Evolutionary conservation across 2,797 vertebrate species (phyloP).

Genomic region (Enteromius trimaculatus): DNA sequence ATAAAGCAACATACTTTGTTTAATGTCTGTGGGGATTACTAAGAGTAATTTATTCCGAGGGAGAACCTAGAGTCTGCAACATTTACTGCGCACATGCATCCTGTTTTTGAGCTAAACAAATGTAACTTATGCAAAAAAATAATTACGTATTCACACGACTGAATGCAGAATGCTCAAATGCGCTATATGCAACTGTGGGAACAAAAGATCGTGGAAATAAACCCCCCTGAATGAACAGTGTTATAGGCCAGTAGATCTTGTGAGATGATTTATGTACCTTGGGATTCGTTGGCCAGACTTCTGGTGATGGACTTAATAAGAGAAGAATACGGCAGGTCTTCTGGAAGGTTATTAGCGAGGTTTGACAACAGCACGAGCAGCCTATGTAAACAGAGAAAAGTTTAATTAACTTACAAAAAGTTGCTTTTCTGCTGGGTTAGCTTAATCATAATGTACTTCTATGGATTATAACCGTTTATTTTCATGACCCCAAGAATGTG

Average conservation of each 20-base stretch:
- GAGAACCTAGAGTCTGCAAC: conserved; percentile 48
- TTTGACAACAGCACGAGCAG: conserved; percentile 65
- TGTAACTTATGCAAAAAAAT: conserved; percentile 49
- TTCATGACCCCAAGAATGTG: conserved; percentile 46
- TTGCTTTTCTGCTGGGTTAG: conserved; percentile 24
- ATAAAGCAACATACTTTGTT: conserved; percentile 48
- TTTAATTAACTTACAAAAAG: conserved; percentile 43
- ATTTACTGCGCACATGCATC: conserved; percentile 42
- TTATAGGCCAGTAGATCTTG: conserved; percentile 18
- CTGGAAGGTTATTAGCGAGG: conserved; percentile 65
- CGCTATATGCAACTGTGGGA: background rate
- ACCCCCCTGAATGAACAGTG: conserved; percentile 38
- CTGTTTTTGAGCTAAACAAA: conserved; percentile 48
- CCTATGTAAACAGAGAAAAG: conserved; percentile 64
- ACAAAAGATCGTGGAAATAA: background rate
- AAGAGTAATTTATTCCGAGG: conserved; percentile 56
- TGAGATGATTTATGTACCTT: conserved; percentile 68
- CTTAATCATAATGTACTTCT: conserved; percentile 38
- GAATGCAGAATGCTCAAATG: conserved; percentile 33
- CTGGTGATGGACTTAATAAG: conserved; percentile 67
- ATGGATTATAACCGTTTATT: conserved; percentile 47
- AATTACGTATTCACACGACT: conserved; percentile 27
- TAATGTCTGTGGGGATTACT: conserved; percentile 50
- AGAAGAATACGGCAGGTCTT: conserved; percentile 65
- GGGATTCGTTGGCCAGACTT: conserved; percentile 68